Evolutionary conservation across 1,140 invertebrate genomes (phyloP), one percentile per base, ranked within the genome.

Genomic region (Mycetomoellerius zeteki): DNA sequence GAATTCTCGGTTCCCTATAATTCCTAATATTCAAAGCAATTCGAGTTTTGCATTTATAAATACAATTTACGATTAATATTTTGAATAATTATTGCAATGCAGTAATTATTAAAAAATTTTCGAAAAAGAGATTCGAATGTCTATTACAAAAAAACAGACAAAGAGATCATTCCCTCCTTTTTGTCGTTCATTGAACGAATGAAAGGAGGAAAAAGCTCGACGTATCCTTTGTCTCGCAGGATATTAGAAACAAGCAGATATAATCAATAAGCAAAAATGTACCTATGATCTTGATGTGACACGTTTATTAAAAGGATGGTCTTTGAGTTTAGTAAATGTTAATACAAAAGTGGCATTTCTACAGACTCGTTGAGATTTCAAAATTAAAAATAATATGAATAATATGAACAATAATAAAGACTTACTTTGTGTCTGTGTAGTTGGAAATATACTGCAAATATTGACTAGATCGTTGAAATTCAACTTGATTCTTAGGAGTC

Each of bases 381-480:
- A 75, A 77, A 80, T 43, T n/a, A 0, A 43, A 10, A 7, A 67
- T 37, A 37, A 37, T 33, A 33, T 37, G 33, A 12, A 16, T 24
- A 3, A 24, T 43, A 43, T n/a, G n/a, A 30, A 30, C 1, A 30
- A 30, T 30, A 65, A 33, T 64, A 64, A 24, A 10, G 24, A 81
- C 82, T 90, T 67, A 92, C 92, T 86, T 92, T 92, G 37, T 0
- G n/a, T 86, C 14, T 58, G 30, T 62, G 30, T 2, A 5, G 14
- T 30, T 56, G 10, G 65, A 47, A 50, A 67, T 88, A 75, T 88
- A 87, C 54, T 62, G 90, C 16, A 19, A 30, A 21, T 27, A 81
- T 30, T 87, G 88, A 92, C 80, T 88, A 86, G 91, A 90, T 69
- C 37, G 71, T 90, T 73, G 43, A 14, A 87, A 86, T 88, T 89